Conservation (phyloP, 1,140 invertebrate genomes). For the Oryzaephilus surinamensis region DNA sequence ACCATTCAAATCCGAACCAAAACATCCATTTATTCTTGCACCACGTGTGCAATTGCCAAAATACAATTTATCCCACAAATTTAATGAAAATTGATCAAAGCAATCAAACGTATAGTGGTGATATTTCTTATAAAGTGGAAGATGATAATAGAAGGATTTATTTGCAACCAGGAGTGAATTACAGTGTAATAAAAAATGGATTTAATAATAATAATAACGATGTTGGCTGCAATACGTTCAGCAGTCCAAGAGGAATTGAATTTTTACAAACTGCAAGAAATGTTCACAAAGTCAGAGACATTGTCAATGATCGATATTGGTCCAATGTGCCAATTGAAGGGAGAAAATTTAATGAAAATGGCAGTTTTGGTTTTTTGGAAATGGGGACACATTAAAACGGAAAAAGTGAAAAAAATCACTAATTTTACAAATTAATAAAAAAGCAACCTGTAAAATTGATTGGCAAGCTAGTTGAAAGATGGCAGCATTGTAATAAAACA, state of each 20-base stretch:
- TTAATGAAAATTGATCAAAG: conserved; percentile 22
- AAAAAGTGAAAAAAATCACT: no score
- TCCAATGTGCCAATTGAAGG: no score
- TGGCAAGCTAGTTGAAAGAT: no score
- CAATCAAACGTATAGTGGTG: conserved; percentile 23
- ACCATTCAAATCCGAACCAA: conserved; percentile 25
- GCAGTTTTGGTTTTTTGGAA: no score
- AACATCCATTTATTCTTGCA: conserved; percentile 32
- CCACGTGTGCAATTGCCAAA: conserved; percentile 28
- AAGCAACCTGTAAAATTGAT: no score
- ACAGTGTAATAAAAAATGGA: conserved; percentile 27
- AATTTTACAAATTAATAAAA: no score
- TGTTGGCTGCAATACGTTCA: conserved; percentile 2
- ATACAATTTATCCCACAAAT: conserved; percentile 8
- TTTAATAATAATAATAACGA: not conserved
- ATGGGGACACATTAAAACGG: no score
- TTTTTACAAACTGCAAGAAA: conserved; percentile 31
- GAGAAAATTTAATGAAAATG: no score
- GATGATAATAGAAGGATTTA: conserved; percentile 34
- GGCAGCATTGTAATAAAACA: no score
- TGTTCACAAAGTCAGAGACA: conserved; percentile 20
- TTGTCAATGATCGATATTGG: conserved; percentile 25
- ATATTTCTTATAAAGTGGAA: conserved; percentile 23
- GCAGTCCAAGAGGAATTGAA: conserved; percentile 20
- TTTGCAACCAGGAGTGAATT: conserved; percentile 46